A percentile compares a stretch with the other conserved stretches of the same genome.
These are phyloP conservation scores for Nephrotoma appendiculata DNA, from an alignment of 2,888 invertebrate species.

Conservation along the genomic window DNA sequence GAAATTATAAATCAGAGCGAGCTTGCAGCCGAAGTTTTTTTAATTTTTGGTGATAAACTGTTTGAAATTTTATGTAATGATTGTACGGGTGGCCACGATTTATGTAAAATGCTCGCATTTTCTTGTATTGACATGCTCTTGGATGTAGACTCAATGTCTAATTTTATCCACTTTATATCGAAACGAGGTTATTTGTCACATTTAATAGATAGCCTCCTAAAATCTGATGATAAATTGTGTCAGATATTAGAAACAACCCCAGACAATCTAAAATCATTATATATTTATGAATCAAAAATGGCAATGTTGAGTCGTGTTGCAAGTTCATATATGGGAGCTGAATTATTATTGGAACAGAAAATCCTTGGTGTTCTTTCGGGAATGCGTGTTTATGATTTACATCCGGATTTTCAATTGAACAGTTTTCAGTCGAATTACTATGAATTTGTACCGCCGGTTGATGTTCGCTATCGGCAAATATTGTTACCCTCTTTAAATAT, in stretches of 20 bases:
- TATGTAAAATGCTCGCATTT: conserved; percentile 78
- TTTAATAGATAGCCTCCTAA: conserved; percentile 63
- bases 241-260: conserved; percentile 50
- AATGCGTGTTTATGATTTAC: conserved; percentile 54
- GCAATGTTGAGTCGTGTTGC: conserved; percentile 59
- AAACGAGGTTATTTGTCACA: conserved; percentile 57
- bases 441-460: conserved; percentile 44
- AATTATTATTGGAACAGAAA: conserved; percentile 44
- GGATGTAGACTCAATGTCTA: conserved; percentile 54
- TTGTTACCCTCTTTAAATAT: conserved; percentile 67
- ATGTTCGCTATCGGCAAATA: conserved; percentile 65
- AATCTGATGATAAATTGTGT: conserved; percentile 53
- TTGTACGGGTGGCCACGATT: conserved; percentile 75
- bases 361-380: conserved; percentile 45
- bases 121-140: conserved; percentile 67
- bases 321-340: conserved; percentile 49
- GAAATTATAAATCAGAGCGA: conserved; percentile 18
- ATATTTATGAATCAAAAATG: conserved; percentile 81
- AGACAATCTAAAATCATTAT: conserved; percentile 57
- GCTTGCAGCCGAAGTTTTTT: conserved; percentile 44
- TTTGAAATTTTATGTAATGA: conserved; percentile 73
- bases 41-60: conserved; percentile 64
- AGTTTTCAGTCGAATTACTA: conserved; percentile 15
- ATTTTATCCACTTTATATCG: conserved; percentile 46
- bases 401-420: conserved; percentile 46